Evolutionary conservation across 1,140 invertebrate genomes (phyloP).

Genomic region (Steinernema khuongi): DNA sequence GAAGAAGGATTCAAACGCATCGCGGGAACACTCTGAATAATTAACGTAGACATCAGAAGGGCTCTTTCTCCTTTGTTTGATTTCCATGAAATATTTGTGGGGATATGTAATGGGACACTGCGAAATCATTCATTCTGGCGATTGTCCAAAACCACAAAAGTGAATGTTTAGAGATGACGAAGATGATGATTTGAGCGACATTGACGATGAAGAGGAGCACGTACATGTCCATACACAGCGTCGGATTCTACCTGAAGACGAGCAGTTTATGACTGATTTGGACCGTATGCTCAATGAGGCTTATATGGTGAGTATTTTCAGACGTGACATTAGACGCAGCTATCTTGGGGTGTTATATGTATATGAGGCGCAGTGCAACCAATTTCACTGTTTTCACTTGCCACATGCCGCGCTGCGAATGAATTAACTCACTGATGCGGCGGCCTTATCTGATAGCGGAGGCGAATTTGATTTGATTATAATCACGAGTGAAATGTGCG

Average conservation of each 20-base stretch:
- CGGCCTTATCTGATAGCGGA: not conserved
- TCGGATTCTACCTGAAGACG: not conserved
- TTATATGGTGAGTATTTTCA: slow-evolving; percentile 9
- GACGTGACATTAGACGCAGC: too few relatives aligned
- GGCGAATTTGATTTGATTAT: slow-evolving; percentile 15
- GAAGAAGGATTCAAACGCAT: not conserved
- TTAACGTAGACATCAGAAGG: not conserved
- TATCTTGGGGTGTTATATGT: not conserved
- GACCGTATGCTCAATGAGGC: not conserved
- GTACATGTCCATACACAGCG: not conserved
- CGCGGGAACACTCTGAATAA: not conserved
- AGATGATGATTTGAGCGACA: not conserved
- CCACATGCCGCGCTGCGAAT: not conserved
- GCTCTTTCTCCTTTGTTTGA: slow-evolving; percentile 2
- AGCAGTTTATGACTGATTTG: not conserved
- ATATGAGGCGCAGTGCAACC: too few relatives aligned
- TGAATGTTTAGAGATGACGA: slow-evolving; percentile 4
- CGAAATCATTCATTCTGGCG: not conserved
- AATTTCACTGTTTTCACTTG: not conserved
- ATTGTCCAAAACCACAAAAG: not conserved
- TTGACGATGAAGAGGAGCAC: slow-evolving; percentile 8
- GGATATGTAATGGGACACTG: not conserved
- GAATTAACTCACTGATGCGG: slow-evolving; percentile 8
- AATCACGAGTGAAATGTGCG: slow-evolving; percentile 8
- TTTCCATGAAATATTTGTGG: not conserved